Evolutionary conservation across 2,888 invertebrate species (phyloP), one percentile per base, ranked within the genome.

Genomic region (Fragum fragum): DNA sequence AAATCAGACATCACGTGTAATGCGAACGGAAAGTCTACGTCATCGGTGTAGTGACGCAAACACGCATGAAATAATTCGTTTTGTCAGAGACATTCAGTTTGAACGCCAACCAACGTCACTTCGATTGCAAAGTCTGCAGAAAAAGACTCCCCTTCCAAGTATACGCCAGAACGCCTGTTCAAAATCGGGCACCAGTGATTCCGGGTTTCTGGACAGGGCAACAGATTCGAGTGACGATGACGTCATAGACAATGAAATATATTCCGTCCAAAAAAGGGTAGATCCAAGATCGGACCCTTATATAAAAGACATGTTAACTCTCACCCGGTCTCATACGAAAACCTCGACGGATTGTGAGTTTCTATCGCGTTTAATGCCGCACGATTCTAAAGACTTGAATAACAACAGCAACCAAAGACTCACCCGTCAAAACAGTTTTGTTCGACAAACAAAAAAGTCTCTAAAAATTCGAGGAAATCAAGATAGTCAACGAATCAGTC

Each of bases 1-100:
- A 1, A 79, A 42, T n/a, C 74, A 59, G 18, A 75, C 70, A 18
- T 70, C 79, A 18, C 69, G 73, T 28, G 28, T 70, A 36, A 55
- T 61, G n/a, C 71, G 85, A 5, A 68, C 81, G 39, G 79, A 81
- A 59, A 81, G 79, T 32, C 73, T 84, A 71, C 83, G 86, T 18
- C 86, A 83, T 32, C 83, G 87, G 0, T 79, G 83, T 16, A 73
- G 77, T 14, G 89, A 88, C 61, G 47, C 76, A 42, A 81, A 85
- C 59, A 87, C 90, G 2, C 88, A 90, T 42, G 91, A 91, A 77
- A 89, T 91, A 26, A 89, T 91, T 29, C 83, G 87, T 26, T 91
- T 90, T 66, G 89, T 91, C 18, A 69, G 90, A 9, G 89, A 89
- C 26, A 77, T 86, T 52, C 91, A 90, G 59, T 81, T 85, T 53